phyloP scores from a whole-genome alignment of 2,888 invertebrate genomes.

The Ellobium chinense region DNA sequence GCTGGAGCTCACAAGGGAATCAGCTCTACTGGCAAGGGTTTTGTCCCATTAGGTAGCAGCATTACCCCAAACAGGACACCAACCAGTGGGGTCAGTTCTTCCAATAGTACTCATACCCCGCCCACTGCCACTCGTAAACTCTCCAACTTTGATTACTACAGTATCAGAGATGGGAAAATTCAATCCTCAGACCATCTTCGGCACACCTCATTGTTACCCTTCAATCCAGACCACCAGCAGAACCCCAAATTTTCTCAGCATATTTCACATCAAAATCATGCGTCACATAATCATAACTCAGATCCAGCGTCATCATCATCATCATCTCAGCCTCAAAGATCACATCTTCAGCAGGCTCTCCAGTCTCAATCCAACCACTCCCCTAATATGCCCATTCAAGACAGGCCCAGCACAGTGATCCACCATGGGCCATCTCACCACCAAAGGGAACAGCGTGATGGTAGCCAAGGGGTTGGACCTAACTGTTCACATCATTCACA shows the following conservation, averaged over 20 bases:
- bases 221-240: not conserved
- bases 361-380: not conserved
- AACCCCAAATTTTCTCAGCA: not conserved
- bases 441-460: not conserved
- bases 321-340: not conserved
- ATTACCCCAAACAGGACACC: not conserved
- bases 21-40: not conserved
- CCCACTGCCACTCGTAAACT: slow-evolving; percentile 9
- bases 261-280: not conserved
- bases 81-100: not conserved
- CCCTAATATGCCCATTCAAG: too few relatives aligned
- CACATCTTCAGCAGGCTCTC: not conserved
- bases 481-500: not conserved
- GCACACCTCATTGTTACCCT: not conserved
- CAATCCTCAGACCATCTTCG: too few relatives aligned
- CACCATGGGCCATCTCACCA: not conserved
- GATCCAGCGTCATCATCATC: not conserved
- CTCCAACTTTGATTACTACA: slow-evolving; percentile 44
- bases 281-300: not conserved
- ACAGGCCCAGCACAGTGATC: not conserved
- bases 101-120: not conserved
- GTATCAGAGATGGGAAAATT: slow-evolving; percentile 29
- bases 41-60: not conserved
- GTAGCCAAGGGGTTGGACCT: not conserved
- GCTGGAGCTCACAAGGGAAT: too few relatives aligned